Percentiles rank a stretch among this genome's conserved stretches.
Evolutionary conservation across 1,140 invertebrate species (phyloP).

Genomic region (Drosophila obscura): DNA sequence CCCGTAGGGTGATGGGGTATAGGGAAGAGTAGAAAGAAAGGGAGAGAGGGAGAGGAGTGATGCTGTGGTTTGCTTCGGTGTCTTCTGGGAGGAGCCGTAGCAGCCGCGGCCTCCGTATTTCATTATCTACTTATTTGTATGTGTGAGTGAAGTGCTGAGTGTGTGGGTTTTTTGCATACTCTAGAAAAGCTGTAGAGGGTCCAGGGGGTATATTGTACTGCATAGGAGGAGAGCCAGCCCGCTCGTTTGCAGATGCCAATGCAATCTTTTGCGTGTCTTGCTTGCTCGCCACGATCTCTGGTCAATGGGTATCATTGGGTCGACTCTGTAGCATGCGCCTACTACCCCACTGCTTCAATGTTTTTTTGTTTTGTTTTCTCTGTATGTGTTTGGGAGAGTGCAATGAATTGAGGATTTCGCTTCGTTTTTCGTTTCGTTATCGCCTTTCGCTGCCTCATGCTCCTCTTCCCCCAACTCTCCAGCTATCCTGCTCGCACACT

Average conservation of each 20-base stretch:
- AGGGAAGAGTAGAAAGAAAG: neutral
- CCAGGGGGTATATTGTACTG: too few relatives aligned
- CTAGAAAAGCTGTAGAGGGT: too few relatives aligned
- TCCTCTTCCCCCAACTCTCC: too few relatives aligned
- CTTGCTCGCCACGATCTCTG: too few relatives aligned
- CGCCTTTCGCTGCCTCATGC: conserved; percentile 64
- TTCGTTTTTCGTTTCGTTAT: conserved; percentile 54
- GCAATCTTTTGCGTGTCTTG: too few relatives aligned
- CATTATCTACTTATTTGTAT: conserved; percentile 44
- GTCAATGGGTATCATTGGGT: too few relatives aligned
- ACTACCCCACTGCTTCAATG: too few relatives aligned
- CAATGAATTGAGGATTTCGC: conserved; percentile 56
- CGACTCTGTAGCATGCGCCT: too few relatives aligned
- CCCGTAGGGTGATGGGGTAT: neutral
- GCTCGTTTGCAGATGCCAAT: too few relatives aligned
- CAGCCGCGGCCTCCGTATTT: conserved; percentile 31
- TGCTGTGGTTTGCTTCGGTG: conserved; percentile 17
- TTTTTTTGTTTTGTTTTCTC: conserved; percentile 4
- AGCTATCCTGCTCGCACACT: too few relatives aligned
- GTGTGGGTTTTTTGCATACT: too few relatives aligned
- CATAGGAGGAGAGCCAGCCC: too few relatives aligned
- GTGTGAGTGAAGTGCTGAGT: conserved; percentile 7
- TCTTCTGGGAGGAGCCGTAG: conserved; percentile 3
- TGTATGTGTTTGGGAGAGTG: conserved; percentile 5
- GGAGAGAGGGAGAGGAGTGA: conserved; percentile 6